Conservation (phyloP, 2,888 invertebrate genomes). For the Acleris sparsana region DNA sequence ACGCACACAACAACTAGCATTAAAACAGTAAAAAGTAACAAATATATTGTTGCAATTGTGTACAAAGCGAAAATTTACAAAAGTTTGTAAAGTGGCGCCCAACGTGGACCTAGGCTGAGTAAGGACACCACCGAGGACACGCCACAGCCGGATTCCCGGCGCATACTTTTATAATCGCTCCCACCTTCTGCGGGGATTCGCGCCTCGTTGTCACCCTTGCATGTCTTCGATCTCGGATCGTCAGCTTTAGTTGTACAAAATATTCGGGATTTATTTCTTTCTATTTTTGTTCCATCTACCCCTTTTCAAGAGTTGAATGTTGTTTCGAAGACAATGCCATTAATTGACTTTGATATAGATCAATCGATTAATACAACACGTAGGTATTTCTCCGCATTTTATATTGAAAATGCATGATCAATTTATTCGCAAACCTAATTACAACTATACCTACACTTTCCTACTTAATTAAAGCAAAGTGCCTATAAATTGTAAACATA, state of each 20-base stretch:
- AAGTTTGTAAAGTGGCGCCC: constrained; percentile 16
- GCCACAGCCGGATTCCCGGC: constrained; percentile 57
- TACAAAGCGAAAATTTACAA: neutral
- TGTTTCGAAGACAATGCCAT: too few relatives aligned
- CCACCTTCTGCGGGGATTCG: constrained; percentile 57
- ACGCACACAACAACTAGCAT: too few relatives aligned
- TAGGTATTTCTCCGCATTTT: too few relatives aligned
- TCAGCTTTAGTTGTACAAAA: constrained; percentile 53
- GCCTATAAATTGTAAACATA: constrained; percentile 32
- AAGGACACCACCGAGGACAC: constrained; percentile 38
- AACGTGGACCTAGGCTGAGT: constrained; percentile 22
- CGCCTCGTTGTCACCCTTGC: constrained; percentile 66
- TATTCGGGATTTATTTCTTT: constrained; percentile 65
- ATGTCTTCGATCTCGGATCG: constrained; percentile 60
- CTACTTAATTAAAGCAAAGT: constrained; percentile 27
- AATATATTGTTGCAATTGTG: too few relatives aligned
- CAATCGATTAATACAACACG: too few relatives aligned
- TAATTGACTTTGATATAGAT: too few relatives aligned
- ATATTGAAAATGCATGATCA: neutral
- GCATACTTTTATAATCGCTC: constrained; percentile 72
- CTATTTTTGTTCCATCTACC: constrained; percentile 44
- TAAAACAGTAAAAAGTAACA: too few relatives aligned
- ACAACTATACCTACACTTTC: neutral
- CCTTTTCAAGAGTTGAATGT: too few relatives aligned
- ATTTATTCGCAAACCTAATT: neutral